phyloP scores from a whole-genome alignment of 2,113 vertebrate genomes.

The Nestor notabilis region DNA sequence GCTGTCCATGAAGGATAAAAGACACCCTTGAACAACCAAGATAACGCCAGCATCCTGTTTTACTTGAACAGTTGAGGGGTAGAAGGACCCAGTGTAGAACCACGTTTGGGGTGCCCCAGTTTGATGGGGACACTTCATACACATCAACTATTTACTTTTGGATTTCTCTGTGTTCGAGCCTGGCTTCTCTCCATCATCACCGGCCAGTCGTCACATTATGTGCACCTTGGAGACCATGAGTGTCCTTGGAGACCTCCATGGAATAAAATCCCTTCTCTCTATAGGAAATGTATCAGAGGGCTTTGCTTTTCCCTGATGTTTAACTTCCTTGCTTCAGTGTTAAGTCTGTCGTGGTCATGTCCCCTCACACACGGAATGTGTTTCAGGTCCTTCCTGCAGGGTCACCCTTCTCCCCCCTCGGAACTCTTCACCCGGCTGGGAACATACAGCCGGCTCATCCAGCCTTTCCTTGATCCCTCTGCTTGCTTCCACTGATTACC shows the following conservation, averaged over 20 bases:
- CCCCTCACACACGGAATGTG: fast-evolving
- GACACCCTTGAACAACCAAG: background rate
- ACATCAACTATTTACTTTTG: fast-evolving
- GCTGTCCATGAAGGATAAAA: background rate
- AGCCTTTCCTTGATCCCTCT: background rate
- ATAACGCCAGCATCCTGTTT: background rate
- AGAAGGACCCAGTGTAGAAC: background rate
- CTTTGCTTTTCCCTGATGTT: background rate
- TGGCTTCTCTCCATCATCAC: background rate
- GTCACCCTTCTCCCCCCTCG: fast-evolving
- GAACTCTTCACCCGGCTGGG: background rate
- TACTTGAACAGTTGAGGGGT: background rate
- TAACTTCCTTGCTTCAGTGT: background rate
- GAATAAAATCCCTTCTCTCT: background rate
- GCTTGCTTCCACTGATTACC: background rate
- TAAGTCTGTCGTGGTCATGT: fast-evolving
- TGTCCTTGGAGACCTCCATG: too few relatives aligned
- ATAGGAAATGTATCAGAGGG: too few relatives aligned
- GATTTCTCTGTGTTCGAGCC: background rate
- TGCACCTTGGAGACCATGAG: background rate
- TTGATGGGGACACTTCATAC: background rate
- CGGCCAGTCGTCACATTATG: fast-evolving
- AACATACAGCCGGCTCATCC: background rate
- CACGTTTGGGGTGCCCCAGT: fast-evolving
- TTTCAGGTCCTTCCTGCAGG: too few relatives aligned